Base-by-base conservation (phyloP, 2,888 invertebrate species). In the Eristalis arbustorum region DNA sequence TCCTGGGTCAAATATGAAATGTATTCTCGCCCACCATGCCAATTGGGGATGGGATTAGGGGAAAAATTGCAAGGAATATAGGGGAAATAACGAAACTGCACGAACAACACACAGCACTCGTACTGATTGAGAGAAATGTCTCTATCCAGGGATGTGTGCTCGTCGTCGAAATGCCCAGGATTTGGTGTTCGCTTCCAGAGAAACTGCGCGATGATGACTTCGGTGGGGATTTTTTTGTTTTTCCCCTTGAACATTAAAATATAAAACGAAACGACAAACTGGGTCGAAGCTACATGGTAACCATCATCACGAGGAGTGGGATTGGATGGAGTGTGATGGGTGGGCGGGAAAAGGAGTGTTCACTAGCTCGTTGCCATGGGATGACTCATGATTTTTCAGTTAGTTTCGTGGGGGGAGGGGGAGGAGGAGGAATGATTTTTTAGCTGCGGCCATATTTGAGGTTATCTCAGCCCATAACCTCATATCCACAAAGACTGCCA, bases 1-100 rank as follows among this genome's bases (percentile, higher is more conserved):
- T 77, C 77, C 84, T 85, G 84, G 84, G 81, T 62, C 61, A 69
- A 66, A 85, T 49, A 49, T 6, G 18, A 49, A 49, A 18, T 49
- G n/a, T 14, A n/a, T 42, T n/a, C n/a, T n/a, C n/a, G n/a, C n/a
- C n/a, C n/a, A 1, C n/a, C 2, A 14, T 5, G 6, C 14, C n/a
- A 37, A 3, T 34, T 0, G 11, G 13, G 42, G 4, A 14, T 42
- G 49, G 18, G 18, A 49, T 49, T 49, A 49, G 18, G 49, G 49
- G 49, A 18, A 49, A 18, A 49, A 49, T 49, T 49, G 49, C 49
- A 49, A n/a, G 31, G 34, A 10, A 22, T 14, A 69, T 61, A 22
- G 68, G 62, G 22, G 40, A 61, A 74, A 59, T 75, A 22, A 81
- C 75, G 80, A 69, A 80, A 68, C 63, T 68, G 40, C 63, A 61